Percentiles rank a stretch among this genome's conserved stretches.
These are phyloP conservation scores for Polydrusus pterygomalis DNA, from an alignment of 2,888 invertebrate species.

Conservation along the genomic window DNA sequence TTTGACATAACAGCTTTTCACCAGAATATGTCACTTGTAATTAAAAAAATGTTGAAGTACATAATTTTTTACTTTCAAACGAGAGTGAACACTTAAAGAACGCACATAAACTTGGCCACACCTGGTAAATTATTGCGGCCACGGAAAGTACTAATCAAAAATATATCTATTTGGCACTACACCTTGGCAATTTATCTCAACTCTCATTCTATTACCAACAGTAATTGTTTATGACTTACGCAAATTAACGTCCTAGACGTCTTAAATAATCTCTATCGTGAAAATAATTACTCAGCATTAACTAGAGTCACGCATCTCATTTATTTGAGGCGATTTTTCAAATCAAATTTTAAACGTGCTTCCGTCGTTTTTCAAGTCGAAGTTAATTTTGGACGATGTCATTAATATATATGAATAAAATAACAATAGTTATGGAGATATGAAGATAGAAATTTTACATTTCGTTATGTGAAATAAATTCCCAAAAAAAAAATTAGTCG, in stretches of 20 bases:
- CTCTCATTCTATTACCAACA: slow-evolving; percentile 39
- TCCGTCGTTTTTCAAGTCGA: background rate
- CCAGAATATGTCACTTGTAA: too few species aligned
- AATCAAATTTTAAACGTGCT: slow-evolving; percentile 11
- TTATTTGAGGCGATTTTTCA: slow-evolving; percentile 26
- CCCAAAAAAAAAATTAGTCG: too few species aligned
- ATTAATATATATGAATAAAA: too few species aligned
- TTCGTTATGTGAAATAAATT: too few species aligned
- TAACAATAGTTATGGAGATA: too few species aligned
- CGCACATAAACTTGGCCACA: background rate
- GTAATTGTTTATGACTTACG: slow-evolving; percentile 50
- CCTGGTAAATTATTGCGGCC: background rate
- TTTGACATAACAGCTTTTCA: too few species aligned
- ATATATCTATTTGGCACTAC: slow-evolving; percentile 48
- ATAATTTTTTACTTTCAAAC: background rate
- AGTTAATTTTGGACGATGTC: background rate
- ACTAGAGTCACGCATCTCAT: slow-evolving; percentile 39
- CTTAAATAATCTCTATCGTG: slow-evolving; percentile 44
- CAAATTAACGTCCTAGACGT: slow-evolving; percentile 44
- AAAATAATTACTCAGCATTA: slow-evolving; percentile 41
- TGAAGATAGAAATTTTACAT: too few species aligned
- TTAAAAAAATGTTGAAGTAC: too few species aligned
- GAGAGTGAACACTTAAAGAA: background rate
- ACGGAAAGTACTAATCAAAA: slow-evolving; percentile 27
- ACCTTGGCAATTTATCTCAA: slow-evolving; percentile 31